A percentile compares a stretch with the other conserved stretches of the same genome.
Conservation (phyloP, 2,113 vertebrate species). For the Tetrao urogallus region DNA sequence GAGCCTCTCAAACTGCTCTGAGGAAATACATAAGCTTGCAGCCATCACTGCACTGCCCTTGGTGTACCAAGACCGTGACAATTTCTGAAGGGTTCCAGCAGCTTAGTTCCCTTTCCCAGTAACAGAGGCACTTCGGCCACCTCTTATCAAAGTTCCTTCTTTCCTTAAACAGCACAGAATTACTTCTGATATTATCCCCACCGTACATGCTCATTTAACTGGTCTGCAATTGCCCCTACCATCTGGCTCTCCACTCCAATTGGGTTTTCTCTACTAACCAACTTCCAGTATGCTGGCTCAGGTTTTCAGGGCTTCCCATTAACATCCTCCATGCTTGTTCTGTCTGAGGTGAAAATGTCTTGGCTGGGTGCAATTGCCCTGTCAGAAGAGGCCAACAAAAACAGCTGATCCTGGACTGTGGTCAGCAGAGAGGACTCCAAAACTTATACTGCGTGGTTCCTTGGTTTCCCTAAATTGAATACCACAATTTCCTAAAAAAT, state of each 20-base stretch:
- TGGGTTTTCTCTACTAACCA: neutral
- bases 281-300: neutral
- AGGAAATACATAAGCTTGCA: neutral
- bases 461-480: neutral
- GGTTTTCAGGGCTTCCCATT: neutral
- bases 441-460: neutral
- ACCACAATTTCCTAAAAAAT: neutral
- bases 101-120: neutral
- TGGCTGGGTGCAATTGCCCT: neutral
- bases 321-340: rapidly evolving
- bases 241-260: neutral
- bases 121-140: neutral
- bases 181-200: conserved; percentile 24
- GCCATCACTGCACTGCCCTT: neutral
- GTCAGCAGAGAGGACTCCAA: neutral
- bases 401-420: neutral
- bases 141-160: neutral
- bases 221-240: neutral
- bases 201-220: neutral
- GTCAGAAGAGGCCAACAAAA: neutral
- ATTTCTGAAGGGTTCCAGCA: conserved; percentile 20
- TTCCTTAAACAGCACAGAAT: neutral
- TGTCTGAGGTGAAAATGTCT: neutral
- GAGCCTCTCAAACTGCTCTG: neutral
- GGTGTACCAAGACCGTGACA: neutral